Base-by-base conservation (phyloP, 2,113 vertebrate genomes). In the Saccopteryx bilineata region DNA sequence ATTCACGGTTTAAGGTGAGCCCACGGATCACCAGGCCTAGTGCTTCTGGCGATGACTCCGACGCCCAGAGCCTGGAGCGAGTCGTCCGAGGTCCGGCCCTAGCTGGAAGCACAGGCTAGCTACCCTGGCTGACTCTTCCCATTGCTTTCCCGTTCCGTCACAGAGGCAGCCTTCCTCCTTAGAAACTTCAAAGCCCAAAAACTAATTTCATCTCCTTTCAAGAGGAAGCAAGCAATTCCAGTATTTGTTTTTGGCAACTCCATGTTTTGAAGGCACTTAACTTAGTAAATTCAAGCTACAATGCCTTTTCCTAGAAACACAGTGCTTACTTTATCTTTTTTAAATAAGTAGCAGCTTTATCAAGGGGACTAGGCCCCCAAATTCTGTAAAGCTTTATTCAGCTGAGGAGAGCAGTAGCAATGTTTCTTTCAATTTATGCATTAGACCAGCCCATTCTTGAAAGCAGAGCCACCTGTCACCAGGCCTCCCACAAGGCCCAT, bases 251-350 rank as follows among this genome's bases (percentile, higher is more conserved):
- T 60, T 52, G 50, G 94, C 83, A 94, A 81, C 31, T 69, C 33
- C 1, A 2, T 66, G 81, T 90, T 83, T 78, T 80, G 39, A 92
- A 92, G 15, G 50, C 63, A 93, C 85, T 84, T 92, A 74, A 69
- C 58, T 65, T 2, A 61, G 93, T 92, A 88, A 91, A 89, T 74
- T 87, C 60, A 84, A 93, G 75, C 66, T 78, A 81, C 60, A 7
- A 56, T 61, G 86, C 46, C 75, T 87, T 89, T 91, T 81, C 71
- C 93, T 82, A 75, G 75, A 86, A 75, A 93, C 75, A 87, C 13
- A 85, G 2, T 69, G 58, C 31, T 60, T 69, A 71, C 81, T 56
- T 92, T 52, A 19, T 69, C 80, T 71, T 91, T 63, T 39, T 39
- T 19, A 56, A 76, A 9, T 68, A 93, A 89, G 46, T 52, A 14